A percentile compares a stretch with the other conserved stretches of the same genome.
Evolutionary conservation across 1,140 invertebrate genomes (phyloP).

Genomic region (Paracyclopina nana): DNA sequence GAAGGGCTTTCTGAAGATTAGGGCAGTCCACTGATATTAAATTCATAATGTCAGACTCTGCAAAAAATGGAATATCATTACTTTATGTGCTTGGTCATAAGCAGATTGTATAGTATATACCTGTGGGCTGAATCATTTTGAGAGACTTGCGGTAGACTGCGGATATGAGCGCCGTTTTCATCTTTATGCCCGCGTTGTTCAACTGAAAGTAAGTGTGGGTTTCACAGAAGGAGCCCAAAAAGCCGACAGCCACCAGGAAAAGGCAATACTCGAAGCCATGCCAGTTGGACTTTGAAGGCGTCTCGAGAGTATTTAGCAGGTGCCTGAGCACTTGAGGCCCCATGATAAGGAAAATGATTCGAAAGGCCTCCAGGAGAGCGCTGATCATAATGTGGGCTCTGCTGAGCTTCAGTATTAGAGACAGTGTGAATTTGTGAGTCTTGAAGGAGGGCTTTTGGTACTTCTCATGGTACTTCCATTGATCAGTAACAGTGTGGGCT

Average conservation of each 20-base stretch:
- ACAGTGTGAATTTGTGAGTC: no score
- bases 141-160: not conserved
- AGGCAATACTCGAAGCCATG: not conserved
- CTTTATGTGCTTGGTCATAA: not conserved
- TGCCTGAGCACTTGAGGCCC: no score
- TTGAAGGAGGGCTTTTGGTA: no score
- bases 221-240: slow-evolving; percentile 1
- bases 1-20: not conserved
- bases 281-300: no score
- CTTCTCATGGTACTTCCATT: no score
- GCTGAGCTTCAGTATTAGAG: no score
- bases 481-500: no score
- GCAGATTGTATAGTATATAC: not conserved
- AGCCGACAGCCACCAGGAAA: not conserved
- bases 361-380: no score
- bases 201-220: slow-evolving; percentile 5
- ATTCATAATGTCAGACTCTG: not conserved
- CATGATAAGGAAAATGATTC: no score
- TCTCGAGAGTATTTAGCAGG: no score
- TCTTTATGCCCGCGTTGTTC: not conserved
- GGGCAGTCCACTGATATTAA: not conserved
- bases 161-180: not conserved
- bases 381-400: no score
- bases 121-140: not conserved
- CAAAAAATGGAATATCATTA: not conserved